Base-by-base conservation (phyloP, 2,888 invertebrate species). In the Drosophila putrida region DNA sequence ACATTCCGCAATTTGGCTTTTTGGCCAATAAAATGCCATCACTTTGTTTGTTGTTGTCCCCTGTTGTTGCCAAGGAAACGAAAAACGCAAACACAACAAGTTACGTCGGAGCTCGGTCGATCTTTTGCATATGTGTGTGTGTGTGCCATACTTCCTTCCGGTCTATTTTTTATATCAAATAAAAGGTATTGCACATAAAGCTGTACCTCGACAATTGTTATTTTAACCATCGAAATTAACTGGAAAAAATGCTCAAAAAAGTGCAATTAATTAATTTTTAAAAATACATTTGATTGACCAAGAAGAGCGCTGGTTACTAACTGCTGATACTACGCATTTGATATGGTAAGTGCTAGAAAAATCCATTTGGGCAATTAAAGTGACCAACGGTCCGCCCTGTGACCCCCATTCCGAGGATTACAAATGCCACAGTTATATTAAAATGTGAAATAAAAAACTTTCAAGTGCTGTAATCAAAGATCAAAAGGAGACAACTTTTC, bases 31-130 rank as follows among this genome's bases (percentile, higher is more conserved):
- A 78, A 70, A 78, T 78, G 70, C 65, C 76, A 68, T 61, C 69
- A 75, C 75, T 69, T 78, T 72, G 82, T 75, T 79, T 75, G 80
- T 69, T 83, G 79, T 78, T 76, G 72, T 77, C 71, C 65, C 55
- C 75, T 41, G 46, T 60, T 81, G 89, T 89, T 89, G 78, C 83
- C 86, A 83, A 78, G 90, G 90, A 80, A 90, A 90, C 89, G 69
- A 73, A 69, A 80, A 86, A 77, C 79, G 68, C 84, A 78, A 88
- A 90, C 87, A 89, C 89, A 88, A 86, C 78, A 87, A 83, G 75
- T 80, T 83, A 80, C 77, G 80, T 75, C 70, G 72, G 25, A 55
- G 61, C 55, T 70, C 80, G 66, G 58, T 87, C 78, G 71, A 76
- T 76, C 75, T 54, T 47, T 28, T 50, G 50, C n/a, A 2, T 20